phyloP scores from a whole-genome alignment of 1,140 invertebrate genomes.

The Spodoptera litura region DNA sequence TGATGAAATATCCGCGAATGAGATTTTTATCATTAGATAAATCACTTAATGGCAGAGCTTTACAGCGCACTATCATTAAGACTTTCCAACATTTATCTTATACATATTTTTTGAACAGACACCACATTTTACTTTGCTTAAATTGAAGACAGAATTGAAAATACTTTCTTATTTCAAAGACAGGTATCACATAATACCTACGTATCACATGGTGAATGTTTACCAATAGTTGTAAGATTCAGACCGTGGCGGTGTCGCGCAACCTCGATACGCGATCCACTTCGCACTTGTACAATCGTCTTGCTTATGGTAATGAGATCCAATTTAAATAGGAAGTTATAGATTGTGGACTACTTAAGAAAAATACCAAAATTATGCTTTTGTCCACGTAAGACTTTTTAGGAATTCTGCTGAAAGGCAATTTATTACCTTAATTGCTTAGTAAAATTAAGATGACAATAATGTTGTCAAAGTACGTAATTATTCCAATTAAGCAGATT shows the following conservation, averaged over 20 bases:
- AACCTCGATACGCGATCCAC: conserved; percentile 52
- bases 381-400: not conserved
- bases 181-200: not conserved
- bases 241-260: conserved; percentile 53
- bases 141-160: not conserved
- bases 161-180: not conserved
- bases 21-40: too few relatives aligned
- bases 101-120: too few relatives aligned
- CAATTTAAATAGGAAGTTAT: not conserved
- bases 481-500: too few relatives aligned
- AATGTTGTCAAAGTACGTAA: too few relatives aligned
- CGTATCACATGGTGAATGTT: conserved; percentile 30
- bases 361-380: not conserved
- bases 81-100: too few relatives aligned
- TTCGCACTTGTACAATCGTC: conserved; percentile 37
- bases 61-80: too few relatives aligned
- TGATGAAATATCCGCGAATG: too few relatives aligned
- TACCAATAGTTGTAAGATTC: conserved; percentile 49
- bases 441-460: too few relatives aligned
- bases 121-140: not conserved
- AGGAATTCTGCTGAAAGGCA: too few relatives aligned
- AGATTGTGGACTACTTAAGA: not conserved
- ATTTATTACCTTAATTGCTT: too few relatives aligned
- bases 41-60: too few relatives aligned
- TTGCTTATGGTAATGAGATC: conserved; percentile 29